Percentiles rank a stretch among this genome's conserved stretches.
phyloP scores from a whole-genome alignment of 2,113 vertebrate genomes.

The Oxyura jamaicensis region DNA sequence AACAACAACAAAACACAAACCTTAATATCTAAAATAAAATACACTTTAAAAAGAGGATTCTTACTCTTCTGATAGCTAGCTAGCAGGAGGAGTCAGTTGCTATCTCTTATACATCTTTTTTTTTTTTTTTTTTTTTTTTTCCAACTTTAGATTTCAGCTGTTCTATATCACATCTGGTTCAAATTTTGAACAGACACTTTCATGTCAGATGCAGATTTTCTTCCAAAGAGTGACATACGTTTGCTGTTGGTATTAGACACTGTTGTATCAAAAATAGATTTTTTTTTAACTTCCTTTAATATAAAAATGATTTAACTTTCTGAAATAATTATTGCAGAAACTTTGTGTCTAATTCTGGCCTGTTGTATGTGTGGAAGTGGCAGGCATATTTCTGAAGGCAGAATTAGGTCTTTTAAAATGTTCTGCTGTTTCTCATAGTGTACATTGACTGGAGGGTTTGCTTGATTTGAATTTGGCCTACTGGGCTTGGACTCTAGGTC shows the following conservation, averaged over 20 bases:
- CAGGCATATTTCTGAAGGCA: neutral
- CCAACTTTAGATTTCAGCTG: constrained; percentile 72
- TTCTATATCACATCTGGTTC: constrained; percentile 74
- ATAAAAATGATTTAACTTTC: neutral
- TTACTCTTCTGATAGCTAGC: constrained; percentile 36
- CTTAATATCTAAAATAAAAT: neutral
- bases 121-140: constrained; percentile 51
- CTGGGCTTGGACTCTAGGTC: neutral
- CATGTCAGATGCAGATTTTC: constrained; percentile 36
- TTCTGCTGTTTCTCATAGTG: neutral
- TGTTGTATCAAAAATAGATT: constrained; percentile 22
- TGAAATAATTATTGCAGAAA: neutral
- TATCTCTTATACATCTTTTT: constrained; percentile 61
- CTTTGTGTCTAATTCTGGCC: neutral
- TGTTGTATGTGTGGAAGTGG: neutral
- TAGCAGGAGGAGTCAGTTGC: constrained; percentile 50
- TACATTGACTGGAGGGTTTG: neutral
- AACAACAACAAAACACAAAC: neutral
- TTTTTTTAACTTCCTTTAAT: neutral
- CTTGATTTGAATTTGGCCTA: neutral
- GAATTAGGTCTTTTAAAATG: neutral
- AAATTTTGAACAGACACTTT: constrained; percentile 34
- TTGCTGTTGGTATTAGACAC: constrained; percentile 26
- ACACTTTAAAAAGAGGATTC: constrained; percentile 28
- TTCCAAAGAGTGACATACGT: neutral